A percentile compares a stretch with the other conserved stretches of the same genome.
phyloP scores from a whole-genome alignment of 2,888 invertebrate species.

The Auanema sp. region DNA sequence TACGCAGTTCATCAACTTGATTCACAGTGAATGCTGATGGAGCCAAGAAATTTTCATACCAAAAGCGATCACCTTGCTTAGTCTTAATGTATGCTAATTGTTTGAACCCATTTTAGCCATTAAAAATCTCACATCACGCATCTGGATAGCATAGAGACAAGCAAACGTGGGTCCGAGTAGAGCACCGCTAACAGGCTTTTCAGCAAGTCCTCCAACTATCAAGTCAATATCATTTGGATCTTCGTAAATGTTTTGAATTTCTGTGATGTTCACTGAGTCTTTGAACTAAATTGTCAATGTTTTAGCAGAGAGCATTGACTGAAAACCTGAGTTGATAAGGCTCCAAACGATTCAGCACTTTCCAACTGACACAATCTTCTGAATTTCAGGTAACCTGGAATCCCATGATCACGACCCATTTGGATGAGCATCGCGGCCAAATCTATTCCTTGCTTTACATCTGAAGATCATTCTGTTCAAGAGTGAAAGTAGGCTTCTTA shows the following conservation, averaged over 20 bases:
- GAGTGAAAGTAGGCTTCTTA: too few species aligned
- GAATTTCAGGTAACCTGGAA: constrained; percentile 54
- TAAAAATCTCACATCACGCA: constrained; percentile 21
- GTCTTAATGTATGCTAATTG: constrained; percentile 27
- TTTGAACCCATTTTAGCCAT: neutral
- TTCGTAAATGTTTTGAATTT: constrained; percentile 29
- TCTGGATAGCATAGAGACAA: constrained; percentile 60
- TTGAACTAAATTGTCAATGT: constrained; percentile 20
- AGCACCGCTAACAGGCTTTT: constrained; percentile 52
- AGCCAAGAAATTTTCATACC: constrained; percentile 65
- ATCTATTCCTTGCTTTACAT: constrained; percentile 39
- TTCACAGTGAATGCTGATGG: constrained; percentile 60
- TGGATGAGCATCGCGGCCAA: constrained; percentile 56
- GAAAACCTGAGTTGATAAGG: constrained; percentile 28
- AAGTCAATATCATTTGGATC: constrained; percentile 61
- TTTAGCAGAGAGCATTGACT: neutral
- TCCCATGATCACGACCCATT: constrained; percentile 60
- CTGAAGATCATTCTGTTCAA: constrained; percentile 10
- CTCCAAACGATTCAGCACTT: constrained; percentile 28
- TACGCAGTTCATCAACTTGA: constrained; percentile 59
- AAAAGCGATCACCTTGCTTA: constrained; percentile 57
- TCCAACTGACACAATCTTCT: constrained; percentile 54
- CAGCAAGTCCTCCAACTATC: constrained; percentile 61
- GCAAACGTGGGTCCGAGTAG: constrained; percentile 63
- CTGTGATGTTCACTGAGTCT: constrained; percentile 22